Conservation (phyloP, 2,113 vertebrate genomes). For the Sturnus vulgaris region DNA sequence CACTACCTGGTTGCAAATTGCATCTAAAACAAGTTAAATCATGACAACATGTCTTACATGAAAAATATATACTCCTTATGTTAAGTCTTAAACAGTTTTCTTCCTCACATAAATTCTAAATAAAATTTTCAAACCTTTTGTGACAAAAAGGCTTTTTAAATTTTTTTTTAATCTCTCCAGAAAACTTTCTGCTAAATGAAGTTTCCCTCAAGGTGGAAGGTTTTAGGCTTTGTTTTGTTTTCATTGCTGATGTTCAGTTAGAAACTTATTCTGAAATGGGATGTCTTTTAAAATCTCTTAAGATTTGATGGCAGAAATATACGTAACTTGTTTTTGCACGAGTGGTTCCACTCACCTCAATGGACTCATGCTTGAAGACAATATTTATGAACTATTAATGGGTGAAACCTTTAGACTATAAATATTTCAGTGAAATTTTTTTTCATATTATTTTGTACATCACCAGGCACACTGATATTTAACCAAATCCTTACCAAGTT, state of each 20-base stretch:
- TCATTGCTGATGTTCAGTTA: background rate
- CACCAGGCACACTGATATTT: background rate
- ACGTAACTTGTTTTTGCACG: fast-evolving
- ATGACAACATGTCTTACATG: background rate
- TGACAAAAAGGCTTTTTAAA: background rate
- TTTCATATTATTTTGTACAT: background rate
- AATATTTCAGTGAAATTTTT: background rate
- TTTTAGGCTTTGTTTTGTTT: background rate
- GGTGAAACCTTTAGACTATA: background rate
- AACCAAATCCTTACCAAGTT: background rate
- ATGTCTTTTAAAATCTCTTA: background rate
- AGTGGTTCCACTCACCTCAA: background rate
- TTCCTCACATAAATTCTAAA: background rate
- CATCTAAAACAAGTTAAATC: background rate
- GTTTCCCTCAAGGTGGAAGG: background rate
- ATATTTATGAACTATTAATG: background rate
- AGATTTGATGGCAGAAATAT: background rate
- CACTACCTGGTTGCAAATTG: background rate
- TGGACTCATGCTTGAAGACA: background rate
- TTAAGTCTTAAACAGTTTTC: background rate
- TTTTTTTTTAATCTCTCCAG: background rate
- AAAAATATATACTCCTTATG: background rate
- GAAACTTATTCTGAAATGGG: background rate
- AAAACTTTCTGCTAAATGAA: background rate
- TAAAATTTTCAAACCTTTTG: background rate